These are phyloP conservation scores for Scomber colias DNA, from an alignment of 2,113 vertebrate species.

Conservation along the genomic window DNA sequence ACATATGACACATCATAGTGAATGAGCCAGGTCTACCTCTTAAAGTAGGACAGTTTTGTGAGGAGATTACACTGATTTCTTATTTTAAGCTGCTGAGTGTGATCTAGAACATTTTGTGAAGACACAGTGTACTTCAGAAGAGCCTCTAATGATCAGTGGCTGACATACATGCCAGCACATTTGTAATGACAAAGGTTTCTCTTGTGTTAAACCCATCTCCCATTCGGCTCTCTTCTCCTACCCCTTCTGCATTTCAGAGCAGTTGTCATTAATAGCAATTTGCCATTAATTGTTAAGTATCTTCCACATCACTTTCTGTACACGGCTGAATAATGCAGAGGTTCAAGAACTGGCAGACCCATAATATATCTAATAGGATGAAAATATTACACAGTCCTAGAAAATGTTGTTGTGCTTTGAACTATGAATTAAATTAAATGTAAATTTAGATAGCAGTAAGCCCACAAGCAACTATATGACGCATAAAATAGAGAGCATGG, in stretches of 20 bases:
- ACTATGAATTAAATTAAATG: conserved; percentile 3
- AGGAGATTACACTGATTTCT: conserved; percentile 32
- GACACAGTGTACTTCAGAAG: conserved; percentile 54
- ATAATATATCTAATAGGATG: conserved; percentile 21
- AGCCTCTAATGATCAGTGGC: conserved; percentile 59
- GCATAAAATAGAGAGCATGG: conserved; percentile 10
- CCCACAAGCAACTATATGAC: neutral
- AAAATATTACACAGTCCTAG: conserved; percentile 23
- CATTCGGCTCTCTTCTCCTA: conserved; percentile 22
- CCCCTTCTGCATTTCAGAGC: conserved; percentile 45
- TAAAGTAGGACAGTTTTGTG: conserved; percentile 45
- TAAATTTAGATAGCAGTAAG: neutral
- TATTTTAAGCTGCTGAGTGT: conserved; percentile 38
- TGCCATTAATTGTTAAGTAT: conserved; percentile 65
- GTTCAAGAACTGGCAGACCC: conserved; percentile 37
- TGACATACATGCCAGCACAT: conserved; percentile 51
- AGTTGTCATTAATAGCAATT: conserved; percentile 62
- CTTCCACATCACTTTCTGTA: conserved; percentile 42
- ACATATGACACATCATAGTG: neutral
- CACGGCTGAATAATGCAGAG: conserved; percentile 58
- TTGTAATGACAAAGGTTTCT: conserved; percentile 58
- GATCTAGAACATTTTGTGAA: conserved; percentile 61
- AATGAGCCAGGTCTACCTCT: conserved; percentile 19
- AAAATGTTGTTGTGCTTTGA: conserved; percentile 20
- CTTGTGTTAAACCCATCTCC: conserved; percentile 52